phyloP scores from a whole-genome alignment of 2,113 vertebrate genomes.

The Odobenus rosmarus region DNA sequence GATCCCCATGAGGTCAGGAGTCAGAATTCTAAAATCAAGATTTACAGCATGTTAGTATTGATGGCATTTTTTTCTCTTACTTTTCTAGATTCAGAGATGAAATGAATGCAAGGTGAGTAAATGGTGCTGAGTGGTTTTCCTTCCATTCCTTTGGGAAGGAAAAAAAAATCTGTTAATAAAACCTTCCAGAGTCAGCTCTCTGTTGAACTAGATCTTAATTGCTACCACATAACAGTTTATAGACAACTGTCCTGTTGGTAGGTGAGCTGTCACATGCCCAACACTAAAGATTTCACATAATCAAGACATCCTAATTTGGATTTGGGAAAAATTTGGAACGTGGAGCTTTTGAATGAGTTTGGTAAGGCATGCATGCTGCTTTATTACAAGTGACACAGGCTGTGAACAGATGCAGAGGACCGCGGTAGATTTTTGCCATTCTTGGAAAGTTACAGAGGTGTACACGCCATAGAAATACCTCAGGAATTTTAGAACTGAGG shows the following conservation, averaged over 20 bases:
- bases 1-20: not conserved
- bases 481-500: not conserved
- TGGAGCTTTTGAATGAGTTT: not conserved
- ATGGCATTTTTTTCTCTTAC: conserved; percentile 29
- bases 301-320: not conserved
- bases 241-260: not conserved
- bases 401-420: accelerated
- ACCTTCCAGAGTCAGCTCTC: not conserved
- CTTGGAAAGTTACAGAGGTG: not conserved
- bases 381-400: not conserved
- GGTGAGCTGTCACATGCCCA: not conserved
- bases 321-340: not conserved
- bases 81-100: not conserved
- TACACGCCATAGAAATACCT: not conserved
- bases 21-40: conserved; percentile 39
- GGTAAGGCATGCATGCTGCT: not conserved
- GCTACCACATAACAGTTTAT: not conserved
- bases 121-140: not conserved
- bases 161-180: not conserved
- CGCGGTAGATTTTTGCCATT: not conserved
- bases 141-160: not conserved
- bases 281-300: not conserved
- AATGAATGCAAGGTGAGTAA: not conserved
- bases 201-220: not conserved
- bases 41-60: not conserved